Conservation (phyloP, 1,140 invertebrate species). For the Sarcophaga bullata region DNA sequence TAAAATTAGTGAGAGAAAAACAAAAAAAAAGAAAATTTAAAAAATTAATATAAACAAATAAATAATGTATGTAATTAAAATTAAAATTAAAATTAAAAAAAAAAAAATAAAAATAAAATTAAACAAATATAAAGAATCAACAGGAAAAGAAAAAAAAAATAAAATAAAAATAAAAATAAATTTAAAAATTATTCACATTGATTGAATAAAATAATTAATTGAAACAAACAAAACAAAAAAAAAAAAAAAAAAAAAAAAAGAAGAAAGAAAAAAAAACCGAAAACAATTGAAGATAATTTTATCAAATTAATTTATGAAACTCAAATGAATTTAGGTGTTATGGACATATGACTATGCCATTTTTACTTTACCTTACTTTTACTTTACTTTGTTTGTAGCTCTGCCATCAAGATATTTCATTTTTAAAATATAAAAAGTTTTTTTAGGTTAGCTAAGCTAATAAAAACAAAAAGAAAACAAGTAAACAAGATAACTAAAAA, state of each 20-base stretch:
- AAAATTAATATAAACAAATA: neutral
- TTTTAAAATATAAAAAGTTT: no score
- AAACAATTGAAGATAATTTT: no score
- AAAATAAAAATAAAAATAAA: neutral
- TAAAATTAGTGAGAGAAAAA: neutral
- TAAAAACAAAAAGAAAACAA: no score
- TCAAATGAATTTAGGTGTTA: no score
- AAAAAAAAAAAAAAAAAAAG: neutral
- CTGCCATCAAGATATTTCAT: no score
- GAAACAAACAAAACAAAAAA: neutral
- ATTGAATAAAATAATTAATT: slow-evolving; percentile 27
- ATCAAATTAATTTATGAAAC: no score
- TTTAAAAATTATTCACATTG: slow-evolving; percentile 16
- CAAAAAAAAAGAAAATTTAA: neutral
- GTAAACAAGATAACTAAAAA: no score
- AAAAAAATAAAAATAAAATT: neutral
- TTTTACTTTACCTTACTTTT: no score
- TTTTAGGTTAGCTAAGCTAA: no score
- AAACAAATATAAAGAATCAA: slow-evolving; percentile 32
- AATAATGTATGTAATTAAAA: slow-evolving; percentile 27
- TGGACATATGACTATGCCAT: no score
- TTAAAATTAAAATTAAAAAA: slow-evolving; percentile 20
- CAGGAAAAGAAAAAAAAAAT: neutral
- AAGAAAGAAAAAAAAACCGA: no score
- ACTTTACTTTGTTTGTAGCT: no score